Base-by-base conservation (phyloP, 2,113 vertebrate species). In the Bufo bufo region DNA sequence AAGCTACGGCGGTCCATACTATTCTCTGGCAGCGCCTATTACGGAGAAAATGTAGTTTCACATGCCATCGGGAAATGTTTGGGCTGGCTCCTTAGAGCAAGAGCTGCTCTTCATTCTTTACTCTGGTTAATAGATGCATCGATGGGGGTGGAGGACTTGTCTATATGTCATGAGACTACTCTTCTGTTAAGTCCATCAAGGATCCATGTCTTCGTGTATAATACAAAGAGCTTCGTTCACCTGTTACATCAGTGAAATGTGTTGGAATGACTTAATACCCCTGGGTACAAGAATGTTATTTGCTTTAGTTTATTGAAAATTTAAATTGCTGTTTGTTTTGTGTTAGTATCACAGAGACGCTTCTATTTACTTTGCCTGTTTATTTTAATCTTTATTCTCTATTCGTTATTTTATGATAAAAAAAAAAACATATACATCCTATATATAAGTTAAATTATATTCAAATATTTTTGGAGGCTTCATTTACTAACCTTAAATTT, bases 231-330 rank as follows among this genome's bases (percentile, higher is more conserved):
- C 12, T 71, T 13, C 1, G 33, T 33, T 43, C 23, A 43, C 66
- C 43, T 71, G 9, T 71, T 33, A 71, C 23, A 71, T 71, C 77
- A 72, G n/a, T 80, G 75, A 56, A 86, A 16, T 86, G 85, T 71
- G 63, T 81, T 87, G 63, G 49, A 56, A 33, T 86, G 49, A 80
- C 74, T 69, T 43, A 69, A 80, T 69, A 71, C 85, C 85, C 61
- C 65, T 56, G 80, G 75, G 85, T 80, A 87, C 49, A 87, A 45
- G 54, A 58, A 71, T 71, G 77, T 33, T 45, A 65, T 81, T 81
- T 81, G 17, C 63, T 80, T 50, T 16, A 43, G 20, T 56, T 81
- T 69, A 87, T 80, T 79, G 23, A 56, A 87, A 80, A 87, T 45
- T 75, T 19, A 69, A 69, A 84, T 33, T 17, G 63, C 20, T 58